Percentiles rank a stretch among this genome's conserved stretches.
phyloP scores from a whole-genome alignment of 1,140 invertebrate species.

The Oscheius sp. region DNA sequence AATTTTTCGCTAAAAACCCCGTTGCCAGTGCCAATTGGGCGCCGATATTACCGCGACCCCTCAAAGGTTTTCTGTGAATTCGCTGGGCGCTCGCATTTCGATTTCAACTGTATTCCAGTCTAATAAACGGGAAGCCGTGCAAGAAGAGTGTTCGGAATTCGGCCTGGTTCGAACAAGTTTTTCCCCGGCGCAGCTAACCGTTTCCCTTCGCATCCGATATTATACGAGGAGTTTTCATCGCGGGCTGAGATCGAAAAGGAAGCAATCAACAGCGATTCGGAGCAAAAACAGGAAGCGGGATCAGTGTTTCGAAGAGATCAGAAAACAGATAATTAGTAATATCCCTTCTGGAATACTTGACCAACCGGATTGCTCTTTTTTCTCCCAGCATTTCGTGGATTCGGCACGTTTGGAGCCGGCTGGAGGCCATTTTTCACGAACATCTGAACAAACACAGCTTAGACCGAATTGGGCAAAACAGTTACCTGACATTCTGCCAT shows the following conservation, averaged over 20 bases:
- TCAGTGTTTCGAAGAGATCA: not conserved
- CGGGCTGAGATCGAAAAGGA: no score
- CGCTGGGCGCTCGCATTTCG: not conserved
- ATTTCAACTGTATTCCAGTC: not conserved
- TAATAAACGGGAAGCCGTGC: not conserved
- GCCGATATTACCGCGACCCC: no score
- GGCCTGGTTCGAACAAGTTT: slow-evolving; percentile 4
- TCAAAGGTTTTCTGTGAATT: not conserved
- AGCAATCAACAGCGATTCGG: no score
- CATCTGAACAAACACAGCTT: not conserved
- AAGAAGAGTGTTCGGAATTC: not conserved
- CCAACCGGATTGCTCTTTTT: slow-evolving; percentile 37
- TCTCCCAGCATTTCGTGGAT: slow-evolving; percentile 36
- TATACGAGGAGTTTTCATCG: no score
- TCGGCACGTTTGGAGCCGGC: slow-evolving; percentile 30
- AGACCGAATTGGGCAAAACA: not conserved
- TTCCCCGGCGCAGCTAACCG: not conserved
- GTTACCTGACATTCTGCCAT: not conserved
- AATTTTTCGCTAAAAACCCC: no score
- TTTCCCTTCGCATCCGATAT: not conserved
- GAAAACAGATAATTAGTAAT: not conserved
- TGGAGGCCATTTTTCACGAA: not conserved
- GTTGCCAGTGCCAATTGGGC: no score
- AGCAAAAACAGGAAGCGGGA: no score
- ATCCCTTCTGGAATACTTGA: not conserved